These are phyloP conservation scores for Micromys minutus DNA, from an alignment of 2,113 vertebrate species.

Conservation along the genomic window DNA sequence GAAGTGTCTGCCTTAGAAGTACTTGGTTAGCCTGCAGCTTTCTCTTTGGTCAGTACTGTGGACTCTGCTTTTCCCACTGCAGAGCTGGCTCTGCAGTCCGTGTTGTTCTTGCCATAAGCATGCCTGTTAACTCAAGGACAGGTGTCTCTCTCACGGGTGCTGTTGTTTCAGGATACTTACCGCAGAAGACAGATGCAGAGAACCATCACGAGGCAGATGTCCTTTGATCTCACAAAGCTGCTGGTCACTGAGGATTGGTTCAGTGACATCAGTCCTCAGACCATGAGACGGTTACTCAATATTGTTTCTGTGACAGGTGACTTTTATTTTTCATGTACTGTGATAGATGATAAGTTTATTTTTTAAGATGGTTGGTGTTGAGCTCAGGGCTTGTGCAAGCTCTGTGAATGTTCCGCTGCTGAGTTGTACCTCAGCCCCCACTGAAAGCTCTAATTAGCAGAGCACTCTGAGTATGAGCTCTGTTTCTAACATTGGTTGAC, in stretches of 20 bases:
- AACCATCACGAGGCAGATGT: slow-evolving; percentile 96
- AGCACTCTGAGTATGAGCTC: background rate
- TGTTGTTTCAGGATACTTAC: slow-evolving; percentile 92
- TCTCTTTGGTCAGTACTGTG: background rate
- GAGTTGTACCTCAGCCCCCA: too few relatives aligned
- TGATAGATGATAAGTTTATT: background rate
- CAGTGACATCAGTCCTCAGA: slow-evolving; percentile 99
- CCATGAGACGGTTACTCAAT: slow-evolving; percentile 97
- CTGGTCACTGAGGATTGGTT: slow-evolving; percentile 99
- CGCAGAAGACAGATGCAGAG: slow-evolving; percentile 96
- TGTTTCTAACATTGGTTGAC: background rate
- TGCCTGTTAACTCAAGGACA: background rate
- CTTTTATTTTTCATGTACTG: background rate
- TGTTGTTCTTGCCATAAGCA: background rate
- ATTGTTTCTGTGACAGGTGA: slow-evolving; percentile 98
- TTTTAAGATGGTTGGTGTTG: background rate
- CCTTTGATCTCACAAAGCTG: slow-evolving; percentile 97
- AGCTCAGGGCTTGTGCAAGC: too few relatives aligned
- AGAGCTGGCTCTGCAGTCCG: background rate
- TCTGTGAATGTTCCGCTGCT: background rate
- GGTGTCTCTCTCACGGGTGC: background rate
- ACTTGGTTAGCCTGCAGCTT: background rate
- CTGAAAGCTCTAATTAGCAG: background rate
- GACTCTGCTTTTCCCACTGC: background rate
- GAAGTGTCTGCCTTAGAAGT: background rate